Evolutionary conservation across 2,888 invertebrate genomes (phyloP).

Genomic region (Caenorhabditis imperialis): DNA sequence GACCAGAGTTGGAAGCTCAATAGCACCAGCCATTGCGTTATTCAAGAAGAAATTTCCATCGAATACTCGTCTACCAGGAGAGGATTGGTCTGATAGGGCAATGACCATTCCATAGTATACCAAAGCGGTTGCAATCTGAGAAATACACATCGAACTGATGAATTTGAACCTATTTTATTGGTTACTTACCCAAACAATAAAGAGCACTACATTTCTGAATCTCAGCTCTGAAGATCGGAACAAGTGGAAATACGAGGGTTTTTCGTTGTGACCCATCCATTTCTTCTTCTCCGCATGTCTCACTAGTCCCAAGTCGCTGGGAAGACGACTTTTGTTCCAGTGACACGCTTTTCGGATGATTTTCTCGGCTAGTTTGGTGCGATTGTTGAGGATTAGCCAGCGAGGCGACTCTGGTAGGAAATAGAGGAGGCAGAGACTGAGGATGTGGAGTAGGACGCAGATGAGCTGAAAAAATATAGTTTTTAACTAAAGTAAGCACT

Average conservation of each 20-base stretch:
- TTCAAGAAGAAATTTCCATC: conserved; percentile 78
- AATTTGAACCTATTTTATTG: neutral
- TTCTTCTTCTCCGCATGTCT: conserved; percentile 71
- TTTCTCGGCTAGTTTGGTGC: conserved; percentile 70
- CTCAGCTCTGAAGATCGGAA: conserved; percentile 70
- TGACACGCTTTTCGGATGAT: conserved; percentile 76
- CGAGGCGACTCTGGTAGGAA: conserved; percentile 75
- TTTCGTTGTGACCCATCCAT: conserved; percentile 73
- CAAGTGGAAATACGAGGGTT: conserved; percentile 72
- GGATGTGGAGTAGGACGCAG: conserved; percentile 70
- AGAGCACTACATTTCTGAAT: conserved; percentile 69
- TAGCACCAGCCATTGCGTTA: conserved; percentile 76
- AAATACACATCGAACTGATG: neutral
- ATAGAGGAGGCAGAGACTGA: conserved; percentile 67
- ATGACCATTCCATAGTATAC: conserved; percentile 78
- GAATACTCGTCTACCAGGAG: conserved; percentile 69
- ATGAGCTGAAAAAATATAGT: conserved; percentile 60
- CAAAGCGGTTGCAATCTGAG: conserved; percentile 75
- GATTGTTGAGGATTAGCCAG: conserved; percentile 69
- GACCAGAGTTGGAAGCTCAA: conserved; percentile 77
- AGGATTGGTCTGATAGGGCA: conserved; percentile 75
- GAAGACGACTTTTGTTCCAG: conserved; percentile 74
- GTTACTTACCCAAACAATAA: conserved; percentile 69
- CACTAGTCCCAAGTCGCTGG: conserved; percentile 76
- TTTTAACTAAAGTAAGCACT: neutral